Evolutionary conservation across 2,888 invertebrate species (phyloP).

Genomic region (Rhopalosiphum nymphaeae): DNA sequence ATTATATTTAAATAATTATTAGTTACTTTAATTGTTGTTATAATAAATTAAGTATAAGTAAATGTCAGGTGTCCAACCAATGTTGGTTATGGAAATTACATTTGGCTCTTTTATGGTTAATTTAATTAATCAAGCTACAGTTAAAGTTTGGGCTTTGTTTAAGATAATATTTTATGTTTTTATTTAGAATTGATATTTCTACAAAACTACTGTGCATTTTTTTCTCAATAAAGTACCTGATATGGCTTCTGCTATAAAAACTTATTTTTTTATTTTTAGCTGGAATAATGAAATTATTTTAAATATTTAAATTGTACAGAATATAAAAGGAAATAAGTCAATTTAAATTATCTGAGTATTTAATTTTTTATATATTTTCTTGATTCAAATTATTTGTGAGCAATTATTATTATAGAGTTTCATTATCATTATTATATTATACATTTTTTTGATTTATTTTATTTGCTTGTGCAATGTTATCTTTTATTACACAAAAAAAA

Average conservation of each 20-base stretch:
- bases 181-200: not conserved
- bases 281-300: not conserved
- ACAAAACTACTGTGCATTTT: not conserved
- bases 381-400: not conserved
- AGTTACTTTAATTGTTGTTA: not conserved
- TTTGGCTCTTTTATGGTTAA: not conserved
- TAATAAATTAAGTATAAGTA: not conserved
- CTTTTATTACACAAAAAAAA: too few relatives aligned
- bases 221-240: not conserved
- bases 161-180: not conserved
- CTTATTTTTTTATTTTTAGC: not conserved
- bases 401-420: not conserved
- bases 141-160: not conserved
- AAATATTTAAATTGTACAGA: not conserved
- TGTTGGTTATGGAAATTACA: not conserved
- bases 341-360: not conserved
- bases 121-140: not conserved
- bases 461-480: too few relatives aligned
- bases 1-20: too few relatives aligned
- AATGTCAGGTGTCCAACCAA: not conserved
- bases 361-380: not conserved
- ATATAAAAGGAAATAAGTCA: too few relatives aligned
- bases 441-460: too few relatives aligned
- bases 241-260: not conserved
- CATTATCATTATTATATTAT: not conserved